phyloP scores from a whole-genome alignment of 2,113 vertebrate genomes.

The Nesogale talazaci region DNA sequence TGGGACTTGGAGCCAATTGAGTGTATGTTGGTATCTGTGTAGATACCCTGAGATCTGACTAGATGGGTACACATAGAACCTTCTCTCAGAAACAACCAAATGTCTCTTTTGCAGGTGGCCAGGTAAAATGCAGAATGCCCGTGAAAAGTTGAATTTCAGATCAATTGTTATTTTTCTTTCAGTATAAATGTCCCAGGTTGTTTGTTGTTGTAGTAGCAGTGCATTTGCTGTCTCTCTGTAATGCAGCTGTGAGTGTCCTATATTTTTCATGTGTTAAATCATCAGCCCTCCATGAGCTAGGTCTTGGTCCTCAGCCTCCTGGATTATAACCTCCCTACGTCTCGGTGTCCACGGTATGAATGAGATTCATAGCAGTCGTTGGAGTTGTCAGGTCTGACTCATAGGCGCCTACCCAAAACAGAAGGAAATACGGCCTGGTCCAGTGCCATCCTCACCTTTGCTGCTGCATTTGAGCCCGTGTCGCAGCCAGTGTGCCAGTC shows the following conservation, averaged over 20 bases:
- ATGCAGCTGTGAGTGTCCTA: slow-evolving; percentile 13
- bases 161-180: slow-evolving; percentile 17
- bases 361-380: background rate
- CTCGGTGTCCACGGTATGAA: slow-evolving; percentile 38
- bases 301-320: background rate
- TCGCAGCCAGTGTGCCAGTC: too few species aligned
- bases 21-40: background rate
- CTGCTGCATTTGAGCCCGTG: too few species aligned
- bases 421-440: too few species aligned
- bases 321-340: background rate
- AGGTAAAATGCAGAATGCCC: slow-evolving; percentile 16
- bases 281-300: background rate
- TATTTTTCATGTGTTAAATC: slow-evolving; percentile 32
- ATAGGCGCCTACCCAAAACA: too few species aligned
- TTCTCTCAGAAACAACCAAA: background rate
- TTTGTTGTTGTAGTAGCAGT: too few species aligned
- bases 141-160: slow-evolving; percentile 28
- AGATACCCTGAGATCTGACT: slow-evolving; percentile 5
- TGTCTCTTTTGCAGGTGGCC: background rate
- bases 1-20: slow-evolving; percentile 1
- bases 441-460: too few species aligned
- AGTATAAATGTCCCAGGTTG: slow-evolving; percentile 7
- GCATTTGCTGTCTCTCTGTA: slow-evolving; percentile 54
- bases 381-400: too few species aligned
- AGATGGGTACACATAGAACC: background rate